Conservation (phyloP, 2,797 vertebrate species). For the Tadarida brasiliensis region DNA sequence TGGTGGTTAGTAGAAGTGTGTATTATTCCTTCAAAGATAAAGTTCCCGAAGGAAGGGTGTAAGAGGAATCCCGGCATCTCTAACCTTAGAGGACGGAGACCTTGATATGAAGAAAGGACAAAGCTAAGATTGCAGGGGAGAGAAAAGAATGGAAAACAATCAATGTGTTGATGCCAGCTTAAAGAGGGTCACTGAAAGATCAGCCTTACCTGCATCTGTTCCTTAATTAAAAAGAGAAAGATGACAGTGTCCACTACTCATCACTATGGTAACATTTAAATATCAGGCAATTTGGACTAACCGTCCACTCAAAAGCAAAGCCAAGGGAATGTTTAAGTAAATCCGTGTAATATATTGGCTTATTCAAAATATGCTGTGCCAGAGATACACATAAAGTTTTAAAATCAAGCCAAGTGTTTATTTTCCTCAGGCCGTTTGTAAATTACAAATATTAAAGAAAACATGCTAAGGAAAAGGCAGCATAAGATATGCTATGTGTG, state of each 20-base stretch:
- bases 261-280: conserved; percentile 88
- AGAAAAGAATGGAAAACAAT: conserved; percentile 86
- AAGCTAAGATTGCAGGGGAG: conserved; percentile 76
- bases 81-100: conserved; percentile 82
- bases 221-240: conserved; percentile 88
- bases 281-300: conserved; percentile 73
- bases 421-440: accelerated
- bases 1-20: conserved; percentile 25
- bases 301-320: conserved; percentile 48
- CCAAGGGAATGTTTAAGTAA: neutral
- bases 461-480: conserved; percentile 1
- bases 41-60: conserved; percentile 68
- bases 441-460: neutral
- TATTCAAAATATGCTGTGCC: neutral
- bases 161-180: conserved; percentile 85
- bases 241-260: conserved; percentile 87
- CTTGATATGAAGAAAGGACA: conserved; percentile 82
- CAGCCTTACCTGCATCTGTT: conserved; percentile 86
- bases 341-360: neutral
- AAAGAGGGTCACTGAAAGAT: conserved; percentile 87
- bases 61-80: conserved; percentile 77
- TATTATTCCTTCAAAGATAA: conserved; percentile 42
- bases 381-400: neutral
- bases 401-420: neutral
- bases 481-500: neutral